Evolutionary conservation across 1,140 invertebrate genomes (phyloP).

Genomic region (Heliconius hermathena): DNA sequence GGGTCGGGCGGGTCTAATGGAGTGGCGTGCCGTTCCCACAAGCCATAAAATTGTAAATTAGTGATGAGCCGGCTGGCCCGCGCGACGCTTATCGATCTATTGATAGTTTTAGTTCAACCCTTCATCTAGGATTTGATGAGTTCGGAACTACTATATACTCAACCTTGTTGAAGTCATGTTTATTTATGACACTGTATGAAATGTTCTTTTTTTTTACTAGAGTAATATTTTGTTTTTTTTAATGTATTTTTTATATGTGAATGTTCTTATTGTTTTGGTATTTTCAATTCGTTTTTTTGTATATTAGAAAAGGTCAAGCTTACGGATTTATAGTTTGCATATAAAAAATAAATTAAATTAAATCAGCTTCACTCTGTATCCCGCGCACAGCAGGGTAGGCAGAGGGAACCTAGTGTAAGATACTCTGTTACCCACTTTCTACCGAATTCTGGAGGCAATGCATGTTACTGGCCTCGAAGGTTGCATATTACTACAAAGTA

Average conservation of each 20-base stretch:
- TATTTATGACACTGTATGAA: neutral
- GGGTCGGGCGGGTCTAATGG: conserved; percentile 73
- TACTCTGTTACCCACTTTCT: too few relatives aligned
- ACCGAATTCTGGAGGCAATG: too few relatives aligned
- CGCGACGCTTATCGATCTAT: conserved; percentile 78
- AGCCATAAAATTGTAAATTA: conserved; percentile 81
- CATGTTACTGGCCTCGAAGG: too few relatives aligned
- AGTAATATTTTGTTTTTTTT: neutral
- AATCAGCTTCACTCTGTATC: too few relatives aligned
- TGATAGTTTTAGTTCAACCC: conserved; percentile 68
- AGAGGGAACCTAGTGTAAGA: too few relatives aligned
- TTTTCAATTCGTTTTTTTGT: neutral
- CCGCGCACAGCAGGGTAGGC: too few relatives aligned
- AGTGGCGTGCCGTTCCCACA: conserved; percentile 69
- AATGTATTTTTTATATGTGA: too few relatives aligned
- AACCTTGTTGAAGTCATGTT: conserved; percentile 11
- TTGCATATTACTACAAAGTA: too few relatives aligned
- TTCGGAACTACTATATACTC: conserved; percentile 26
- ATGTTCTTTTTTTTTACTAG: neutral
- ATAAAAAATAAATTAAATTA: too few relatives aligned
- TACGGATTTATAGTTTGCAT: neutral
- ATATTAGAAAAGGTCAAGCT: neutral
- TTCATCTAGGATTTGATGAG: conserved; percentile 47
- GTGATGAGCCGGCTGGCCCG: conserved; percentile 72
- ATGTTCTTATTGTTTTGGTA: too few relatives aligned